Evolutionary conservation across 2,888 invertebrate species (phyloP), one percentile per base, ranked within the genome.

Genomic region (Catonia carolina): DNA sequence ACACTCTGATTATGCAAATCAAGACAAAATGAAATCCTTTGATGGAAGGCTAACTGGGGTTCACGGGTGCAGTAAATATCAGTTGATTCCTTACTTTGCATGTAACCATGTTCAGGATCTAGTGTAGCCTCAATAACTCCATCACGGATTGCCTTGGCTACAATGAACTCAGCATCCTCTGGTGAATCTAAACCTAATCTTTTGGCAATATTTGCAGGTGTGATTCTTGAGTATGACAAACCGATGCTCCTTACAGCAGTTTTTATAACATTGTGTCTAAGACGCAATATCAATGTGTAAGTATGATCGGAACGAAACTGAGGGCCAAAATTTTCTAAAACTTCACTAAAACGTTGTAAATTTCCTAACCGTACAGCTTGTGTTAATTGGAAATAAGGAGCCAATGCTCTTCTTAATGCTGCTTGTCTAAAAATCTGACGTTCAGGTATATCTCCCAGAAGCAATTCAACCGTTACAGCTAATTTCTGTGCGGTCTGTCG

Each of bases 1-100:
- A 99, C 97, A 74, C 97, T 97, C 74, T 97, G 96, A 74, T 99
- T 98, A 71, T 99, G 97, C 64, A 99, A 81, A 73, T 98, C 95
- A 63, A 99, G 78, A 69, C 99, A 99, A 73, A 99, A 99, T 1
- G 90, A 89, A 68, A 98, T 97, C 66, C 98, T 83, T 72, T 97
- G 91, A 76, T 97, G 95, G 75, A 97, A 97, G 57, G 96, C 95
- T 61, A 94, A 76, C 69, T 96, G 89, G 0, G 98, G 98, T 71
- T 98, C 97, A 62, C 92, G 82, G 1, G 98, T 99, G 68, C 93
- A 92, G 72, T 99, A 99, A 64, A 98, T 85, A 71, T 99, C 98
- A 1, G 89, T 89, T 62, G 94, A 93, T 72, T 99, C 98, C 72
- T 94, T 96, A 71, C 96, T 97, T 64, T 96, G 86, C 88, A 99